A percentile compares a stretch with the other conserved stretches of the same genome.
phyloP scores from a whole-genome alignment of 2,888 invertebrate species.

The Parascotia fuliginaria region DNA sequence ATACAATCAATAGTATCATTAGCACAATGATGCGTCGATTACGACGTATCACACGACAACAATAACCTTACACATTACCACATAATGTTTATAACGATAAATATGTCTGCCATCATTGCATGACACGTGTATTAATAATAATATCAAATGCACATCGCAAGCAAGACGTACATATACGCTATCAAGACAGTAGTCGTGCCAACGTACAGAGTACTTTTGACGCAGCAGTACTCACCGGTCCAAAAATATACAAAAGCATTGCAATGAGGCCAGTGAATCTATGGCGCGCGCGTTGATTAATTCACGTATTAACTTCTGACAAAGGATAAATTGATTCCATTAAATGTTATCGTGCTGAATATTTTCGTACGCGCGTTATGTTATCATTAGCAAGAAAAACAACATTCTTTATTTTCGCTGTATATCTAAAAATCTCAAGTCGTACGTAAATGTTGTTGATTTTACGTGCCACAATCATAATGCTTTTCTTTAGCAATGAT shows the following conservation, averaged over 20 bases:
- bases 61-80: background rate
- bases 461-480: too few species aligned
- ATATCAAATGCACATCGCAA: conserved; percentile 26
- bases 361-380: conserved; percentile 15
- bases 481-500: too few species aligned
- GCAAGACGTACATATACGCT: conserved; percentile 27
- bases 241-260: conserved; percentile 64
- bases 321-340: conserved; percentile 20
- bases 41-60: background rate
- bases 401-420: background rate
- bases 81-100: conserved; percentile 12
- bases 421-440: too few species aligned
- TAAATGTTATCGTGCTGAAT: conserved; percentile 21
- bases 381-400: background rate
- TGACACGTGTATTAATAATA: conserved; percentile 23
- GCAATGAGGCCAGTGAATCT: conserved; percentile 46
- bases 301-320: conserved; percentile 25
- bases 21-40: conserved; percentile 1
- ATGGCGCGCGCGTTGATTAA: conserved; percentile 33
- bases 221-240: conserved; percentile 56
- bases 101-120: conserved; percentile 20
- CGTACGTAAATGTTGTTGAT: too few species aligned
- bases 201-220: conserved; percentile 48
- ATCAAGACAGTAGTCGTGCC: conserved; percentile 36
- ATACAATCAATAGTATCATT: conserved; percentile 1